phyloP scores from a whole-genome alignment of 2,888 invertebrate species.

The Aricia artaxerxes region DNA sequence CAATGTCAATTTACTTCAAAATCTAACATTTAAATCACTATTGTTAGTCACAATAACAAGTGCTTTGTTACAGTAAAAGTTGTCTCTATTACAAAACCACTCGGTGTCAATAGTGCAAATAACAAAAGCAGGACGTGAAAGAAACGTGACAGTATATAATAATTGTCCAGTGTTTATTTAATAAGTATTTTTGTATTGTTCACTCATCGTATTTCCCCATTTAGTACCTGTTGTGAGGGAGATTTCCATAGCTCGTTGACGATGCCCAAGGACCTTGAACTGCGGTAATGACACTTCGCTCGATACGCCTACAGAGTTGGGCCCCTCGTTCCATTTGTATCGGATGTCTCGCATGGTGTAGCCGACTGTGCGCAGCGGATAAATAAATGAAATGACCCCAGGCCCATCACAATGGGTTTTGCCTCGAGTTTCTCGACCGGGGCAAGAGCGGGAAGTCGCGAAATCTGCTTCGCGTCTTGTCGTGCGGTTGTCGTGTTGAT shows the following conservation, averaged over 20 bases:
- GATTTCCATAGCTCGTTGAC: constrained; percentile 97
- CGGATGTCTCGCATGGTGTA: constrained; percentile 99
- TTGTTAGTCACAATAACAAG: neutral
- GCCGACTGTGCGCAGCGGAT: constrained; percentile 89
- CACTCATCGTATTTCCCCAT: constrained; percentile 43
- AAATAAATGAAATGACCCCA: constrained; percentile 77
- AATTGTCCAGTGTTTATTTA: constrained; percentile 71
- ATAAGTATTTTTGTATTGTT: constrained; percentile 47
- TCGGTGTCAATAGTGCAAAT: constrained; percentile 74
- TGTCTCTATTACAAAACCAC: constrained; percentile 45
- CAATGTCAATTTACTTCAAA: neutral
- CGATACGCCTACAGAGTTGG: constrained; percentile 96
- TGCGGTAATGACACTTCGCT: constrained; percentile 98
- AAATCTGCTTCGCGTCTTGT: constrained; percentile 65
- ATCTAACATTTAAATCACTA: neutral
- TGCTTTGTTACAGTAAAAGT: constrained; percentile 11
- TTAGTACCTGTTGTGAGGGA: constrained; percentile 96
- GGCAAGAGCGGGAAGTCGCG: constrained; percentile 68
- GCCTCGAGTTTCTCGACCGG: constrained; percentile 72
- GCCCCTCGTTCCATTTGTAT: constrained; percentile 98
- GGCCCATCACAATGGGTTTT: constrained; percentile 81
- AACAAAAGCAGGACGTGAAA: constrained; percentile 80
- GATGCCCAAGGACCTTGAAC: constrained; percentile 98
- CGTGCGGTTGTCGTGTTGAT: constrained; percentile 71
- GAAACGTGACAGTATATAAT: constrained; percentile 67